A percentile compares a stretch with the other conserved stretches of the same genome.
These are phyloP conservation scores for Pristionchus japonicus DNA, from an alignment of 2,888 invertebrate species.

Conservation along the genomic window DNA sequence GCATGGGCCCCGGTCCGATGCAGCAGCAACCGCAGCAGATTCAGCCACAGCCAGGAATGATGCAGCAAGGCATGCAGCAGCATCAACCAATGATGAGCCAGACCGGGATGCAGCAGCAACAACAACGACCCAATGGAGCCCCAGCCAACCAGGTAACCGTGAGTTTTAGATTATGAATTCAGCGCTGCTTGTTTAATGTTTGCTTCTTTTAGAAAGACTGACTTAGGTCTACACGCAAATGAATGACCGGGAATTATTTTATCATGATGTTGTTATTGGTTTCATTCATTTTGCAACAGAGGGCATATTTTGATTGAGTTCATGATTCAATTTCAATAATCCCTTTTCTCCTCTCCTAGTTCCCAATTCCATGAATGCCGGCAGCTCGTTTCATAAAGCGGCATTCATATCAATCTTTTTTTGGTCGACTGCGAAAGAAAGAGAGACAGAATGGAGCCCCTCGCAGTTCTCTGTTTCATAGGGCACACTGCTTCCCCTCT, in stretches of 20 bases:
- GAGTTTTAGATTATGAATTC: too few relatives aligned
- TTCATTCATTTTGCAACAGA: too few relatives aligned
- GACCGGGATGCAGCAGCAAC: background rate
- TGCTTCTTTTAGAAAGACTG: too few relatives aligned
- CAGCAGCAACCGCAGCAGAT: slow-evolving; percentile 4
- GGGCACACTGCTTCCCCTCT: background rate
- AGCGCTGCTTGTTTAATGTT: too few relatives aligned
- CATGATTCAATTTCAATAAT: too few relatives aligned
- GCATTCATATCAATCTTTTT: background rate
- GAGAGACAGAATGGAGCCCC: background rate
- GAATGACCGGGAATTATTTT: too few relatives aligned
- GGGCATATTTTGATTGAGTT: too few relatives aligned
- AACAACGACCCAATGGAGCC: slow-evolving; percentile 37
- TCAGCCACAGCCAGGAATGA: background rate
- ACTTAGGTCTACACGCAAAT: too few relatives aligned
- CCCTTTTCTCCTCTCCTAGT: too few relatives aligned
- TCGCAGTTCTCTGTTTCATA: slow-evolving; percentile 11
- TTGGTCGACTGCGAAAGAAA: background rate
- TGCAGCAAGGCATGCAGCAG: background rate
- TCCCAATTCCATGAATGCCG: too few relatives aligned
- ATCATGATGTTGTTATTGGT: too few relatives aligned
- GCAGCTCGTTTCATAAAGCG: background rate
- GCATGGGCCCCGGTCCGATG: slow-evolving; percentile 52
- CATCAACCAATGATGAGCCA: background rate
- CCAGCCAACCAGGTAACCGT: background rate